phyloP scores from a whole-genome alignment of 2,113 vertebrate genomes.

The Pelodiscus sinensis region DNA sequence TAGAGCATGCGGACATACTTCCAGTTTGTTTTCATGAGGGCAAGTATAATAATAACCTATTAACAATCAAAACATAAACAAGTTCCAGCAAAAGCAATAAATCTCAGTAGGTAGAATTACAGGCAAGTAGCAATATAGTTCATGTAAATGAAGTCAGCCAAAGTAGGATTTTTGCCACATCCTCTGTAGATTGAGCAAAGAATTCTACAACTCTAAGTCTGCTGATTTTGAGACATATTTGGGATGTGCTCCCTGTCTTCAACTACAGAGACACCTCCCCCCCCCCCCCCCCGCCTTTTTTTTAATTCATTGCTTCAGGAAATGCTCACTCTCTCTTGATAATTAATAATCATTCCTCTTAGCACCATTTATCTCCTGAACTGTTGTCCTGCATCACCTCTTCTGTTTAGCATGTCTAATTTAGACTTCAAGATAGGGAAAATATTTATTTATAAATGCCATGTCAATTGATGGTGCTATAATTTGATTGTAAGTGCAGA shows the following conservation, averaged over 20 bases:
- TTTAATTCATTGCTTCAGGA: constrained; percentile 6
- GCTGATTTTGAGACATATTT: neutral
- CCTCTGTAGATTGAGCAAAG: neutral
- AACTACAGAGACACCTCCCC: neutral
- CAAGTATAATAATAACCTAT: constrained; percentile 20
- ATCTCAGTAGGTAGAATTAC: neutral
- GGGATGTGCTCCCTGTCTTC: neutral
- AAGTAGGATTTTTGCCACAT: neutral
- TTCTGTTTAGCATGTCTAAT: constrained; percentile 41
- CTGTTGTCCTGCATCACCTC: constrained; percentile 21
- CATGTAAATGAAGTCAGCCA: neutral
- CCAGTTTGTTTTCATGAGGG: neutral
- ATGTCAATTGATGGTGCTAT: constrained; percentile 42
- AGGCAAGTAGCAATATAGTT: neutral
- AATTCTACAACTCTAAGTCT: neutral
- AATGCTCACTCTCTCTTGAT: constrained; percentile 8
- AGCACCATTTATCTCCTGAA: constrained; percentile 12
- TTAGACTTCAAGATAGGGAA: constrained; percentile 29
- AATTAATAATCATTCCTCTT: neutral
- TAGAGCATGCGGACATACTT: neutral
- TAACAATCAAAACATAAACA: constrained; percentile 3
- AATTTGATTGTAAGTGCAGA: constrained; percentile 44
- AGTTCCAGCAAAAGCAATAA: neutral
- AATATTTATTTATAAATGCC: constrained; percentile 55
- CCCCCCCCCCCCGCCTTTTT: neutral